Evolutionary conservation across 2,797 vertebrate genomes (phyloP), one percentile per base, ranked within the genome.

Genomic region (Gallinago nigripennis): DNA sequence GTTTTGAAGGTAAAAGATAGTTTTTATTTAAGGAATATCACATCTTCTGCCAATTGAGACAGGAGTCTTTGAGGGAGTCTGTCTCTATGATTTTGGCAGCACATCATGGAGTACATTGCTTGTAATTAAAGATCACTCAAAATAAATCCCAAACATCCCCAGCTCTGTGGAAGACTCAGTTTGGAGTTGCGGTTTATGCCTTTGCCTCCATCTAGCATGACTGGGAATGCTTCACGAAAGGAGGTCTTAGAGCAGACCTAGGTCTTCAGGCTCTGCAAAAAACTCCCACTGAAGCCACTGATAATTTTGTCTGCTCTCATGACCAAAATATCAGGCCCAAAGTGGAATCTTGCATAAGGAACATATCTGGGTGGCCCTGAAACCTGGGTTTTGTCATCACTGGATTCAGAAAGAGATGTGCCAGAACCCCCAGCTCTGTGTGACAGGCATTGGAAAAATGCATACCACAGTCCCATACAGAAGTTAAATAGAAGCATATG

Each of bases 401-500:
- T 84, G 66, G 12, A 28, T 94, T 94, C 41, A 88, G 69, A 86
- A 72, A 48, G 41, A 89, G 69, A 75, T 72, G 39, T 64, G 33
- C 76, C 68, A 91, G 77, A 84, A 73, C n/a, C 4, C 54, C 8
- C 7, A 72, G 53, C 45, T 87, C 31, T 70, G 33, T 69, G 71
- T 81, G 85, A 41, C 43, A 73, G 65, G 24, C 46, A 46, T 81
- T 2, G 2, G 56, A 88, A 89, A 72, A 83, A 81, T 12, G 25
- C 73, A 54, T 76, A 23, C 28, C 18, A 12, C 27, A 53, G 66
- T 82, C 73, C 58, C 65, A 66, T 53, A 51, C 21, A 86, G 87
- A 83, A 92, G 46, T 94, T 96, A 90, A 96, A 84, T 48, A 77
- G 77, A 86, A 91, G 33, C 95, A 82, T 70, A 77, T 94, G 92